phyloP scores from a whole-genome alignment of 2,888 invertebrate genomes.

The Thymelicus acteon region DNA sequence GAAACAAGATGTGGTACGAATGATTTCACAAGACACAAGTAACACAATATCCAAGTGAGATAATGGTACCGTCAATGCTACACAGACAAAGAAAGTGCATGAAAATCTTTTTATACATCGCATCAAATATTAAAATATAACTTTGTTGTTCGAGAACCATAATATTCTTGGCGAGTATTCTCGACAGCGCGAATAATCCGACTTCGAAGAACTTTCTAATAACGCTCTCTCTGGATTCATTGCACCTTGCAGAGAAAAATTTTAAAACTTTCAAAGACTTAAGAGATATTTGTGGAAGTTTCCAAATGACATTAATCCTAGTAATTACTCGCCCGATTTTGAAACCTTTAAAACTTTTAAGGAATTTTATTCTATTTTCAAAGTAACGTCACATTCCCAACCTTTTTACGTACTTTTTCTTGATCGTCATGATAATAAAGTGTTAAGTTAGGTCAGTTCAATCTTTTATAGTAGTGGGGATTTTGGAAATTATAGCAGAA shows the following conservation, averaged over 20 bases:
- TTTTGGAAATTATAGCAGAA: too few relatives aligned
- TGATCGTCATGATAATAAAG: too few relatives aligned
- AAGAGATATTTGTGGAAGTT: conserved; percentile 44
- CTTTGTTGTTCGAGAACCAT: conserved; percentile 28
- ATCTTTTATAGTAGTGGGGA: too few relatives aligned
- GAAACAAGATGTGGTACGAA: too few relatives aligned
- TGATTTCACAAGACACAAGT: background rate
- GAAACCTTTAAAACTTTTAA: conserved; percentile 43
- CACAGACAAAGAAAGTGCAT: background rate
- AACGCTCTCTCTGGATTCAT: conserved; percentile 73
- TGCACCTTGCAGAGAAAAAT: conserved; percentile 70
- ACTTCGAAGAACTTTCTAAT: conserved; percentile 72
- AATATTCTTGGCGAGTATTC: conserved; percentile 35
- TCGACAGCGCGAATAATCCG: conserved; percentile 53
- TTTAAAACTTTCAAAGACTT: conserved; percentile 42
- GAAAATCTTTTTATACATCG: conserved; percentile 5
- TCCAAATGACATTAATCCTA: conserved; percentile 45
- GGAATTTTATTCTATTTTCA: conserved; percentile 19
- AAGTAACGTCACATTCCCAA: conserved; percentile 9
- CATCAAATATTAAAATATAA: conserved; percentile 23
- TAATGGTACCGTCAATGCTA: background rate
- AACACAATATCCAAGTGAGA: background rate
- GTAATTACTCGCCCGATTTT: conserved; percentile 44
- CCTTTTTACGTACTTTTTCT: conserved; percentile 5
- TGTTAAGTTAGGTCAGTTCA: too few relatives aligned